Conservation (phyloP, 2,888 invertebrate species). For the Oxycera nigricornis region DNA sequence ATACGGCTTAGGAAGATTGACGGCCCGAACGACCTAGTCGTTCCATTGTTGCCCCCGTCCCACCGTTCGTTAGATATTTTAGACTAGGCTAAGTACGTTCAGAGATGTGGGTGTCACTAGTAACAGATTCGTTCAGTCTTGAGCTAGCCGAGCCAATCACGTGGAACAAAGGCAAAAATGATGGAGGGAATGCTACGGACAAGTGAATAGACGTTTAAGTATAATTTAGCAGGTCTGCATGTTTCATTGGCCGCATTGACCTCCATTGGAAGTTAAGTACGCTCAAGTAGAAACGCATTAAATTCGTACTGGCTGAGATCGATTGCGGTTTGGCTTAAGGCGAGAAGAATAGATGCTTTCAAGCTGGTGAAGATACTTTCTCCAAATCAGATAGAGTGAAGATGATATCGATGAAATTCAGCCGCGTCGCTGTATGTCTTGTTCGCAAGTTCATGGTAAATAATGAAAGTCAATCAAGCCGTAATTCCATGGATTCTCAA, state of each 20-base stretch:
- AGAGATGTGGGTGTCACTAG: not conserved
- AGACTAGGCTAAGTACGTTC: not conserved
- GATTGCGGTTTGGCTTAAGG: too few species aligned
- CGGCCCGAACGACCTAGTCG: not conserved
- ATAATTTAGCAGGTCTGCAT: not conserved
- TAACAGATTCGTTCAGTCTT: slow-evolving; percentile 3
- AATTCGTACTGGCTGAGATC: too few species aligned
- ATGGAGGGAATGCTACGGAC: not conserved
- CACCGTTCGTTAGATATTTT: not conserved
- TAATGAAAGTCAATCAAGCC: not conserved
- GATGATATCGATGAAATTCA: not conserved
- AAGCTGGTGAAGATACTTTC: too few species aligned
- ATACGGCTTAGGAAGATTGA: not conserved
- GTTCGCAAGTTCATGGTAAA: not conserved
- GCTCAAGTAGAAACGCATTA: not conserved
- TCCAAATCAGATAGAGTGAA: too few species aligned
- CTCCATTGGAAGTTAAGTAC: not conserved
- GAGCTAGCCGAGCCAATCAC: slow-evolving; percentile 1
- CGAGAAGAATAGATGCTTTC: not conserved
- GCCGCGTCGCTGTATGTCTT: not conserved
- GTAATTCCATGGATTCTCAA: too few species aligned
- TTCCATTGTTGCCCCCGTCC: not conserved
- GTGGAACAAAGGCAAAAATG: not conserved
- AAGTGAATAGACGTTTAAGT: not conserved
- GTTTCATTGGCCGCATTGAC: not conserved